Percentiles rank a stretch among this genome's conserved stretches.
phyloP scores from a whole-genome alignment of 1,140 invertebrate species.

The Nasonia giraulti region DNA sequence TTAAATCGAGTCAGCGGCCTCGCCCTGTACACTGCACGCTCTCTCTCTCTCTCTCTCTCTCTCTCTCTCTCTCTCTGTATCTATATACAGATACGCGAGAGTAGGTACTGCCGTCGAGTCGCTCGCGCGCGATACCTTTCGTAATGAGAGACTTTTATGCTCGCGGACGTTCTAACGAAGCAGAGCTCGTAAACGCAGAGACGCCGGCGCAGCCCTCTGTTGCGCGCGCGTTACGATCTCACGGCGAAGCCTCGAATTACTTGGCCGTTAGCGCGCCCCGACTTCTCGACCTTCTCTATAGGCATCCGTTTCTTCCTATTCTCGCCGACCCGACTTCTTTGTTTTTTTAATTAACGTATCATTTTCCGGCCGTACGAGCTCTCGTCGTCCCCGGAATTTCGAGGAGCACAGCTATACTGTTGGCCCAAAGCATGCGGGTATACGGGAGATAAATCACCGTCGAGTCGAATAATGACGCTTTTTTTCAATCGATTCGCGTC shows the following conservation, averaged over 20 bases:
- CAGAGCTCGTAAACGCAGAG: conserved; percentile 50
- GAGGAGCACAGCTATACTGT: not conserved
- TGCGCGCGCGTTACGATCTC: conserved; percentile 41
- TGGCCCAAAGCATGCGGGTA: not conserved
- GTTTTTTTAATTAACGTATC: conserved; percentile 34
- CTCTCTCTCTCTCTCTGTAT: not conserved
- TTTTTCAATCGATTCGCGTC: conserved; percentile 38
- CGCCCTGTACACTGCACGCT: not conserved
- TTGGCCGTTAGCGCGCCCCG: conserved; percentile 30
- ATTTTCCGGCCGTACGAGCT: too few relatives aligned
- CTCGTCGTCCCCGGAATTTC: too few relatives aligned
- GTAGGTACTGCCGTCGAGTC: not conserved
- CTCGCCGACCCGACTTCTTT: not conserved
- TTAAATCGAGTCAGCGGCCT: conserved; percentile 49
- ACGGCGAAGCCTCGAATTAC: conserved; percentile 51
- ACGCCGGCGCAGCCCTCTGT: not conserved
- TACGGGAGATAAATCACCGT: too few relatives aligned
- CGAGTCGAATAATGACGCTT: not conserved
- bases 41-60: too few relatives aligned
- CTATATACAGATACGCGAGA: not conserved
- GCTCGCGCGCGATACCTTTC: conserved; percentile 36
- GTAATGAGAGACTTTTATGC: conserved; percentile 60
- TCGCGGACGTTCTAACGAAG: conserved; percentile 52
- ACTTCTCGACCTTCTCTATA: not conserved
- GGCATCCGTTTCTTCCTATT: not conserved